A percentile compares a stretch with the other conserved stretches of the same genome.
These are phyloP conservation scores for Charanyca ferruginea DNA, from an alignment of 2,888 invertebrate species.

Conservation along the genomic window DNA sequence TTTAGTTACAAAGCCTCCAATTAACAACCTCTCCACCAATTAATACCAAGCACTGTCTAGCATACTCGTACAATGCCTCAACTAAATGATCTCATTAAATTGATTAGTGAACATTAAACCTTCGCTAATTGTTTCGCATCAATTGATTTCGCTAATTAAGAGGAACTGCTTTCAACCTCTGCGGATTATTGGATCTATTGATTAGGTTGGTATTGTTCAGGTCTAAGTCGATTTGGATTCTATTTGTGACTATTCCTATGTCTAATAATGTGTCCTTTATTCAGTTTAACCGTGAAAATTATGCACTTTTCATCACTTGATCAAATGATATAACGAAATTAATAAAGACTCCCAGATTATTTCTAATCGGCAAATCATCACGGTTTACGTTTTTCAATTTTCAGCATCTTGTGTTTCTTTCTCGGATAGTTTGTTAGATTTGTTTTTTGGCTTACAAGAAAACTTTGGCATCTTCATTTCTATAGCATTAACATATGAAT, in stretches of 20 bases:
- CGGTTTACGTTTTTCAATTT: neutral
- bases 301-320: no score
- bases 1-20: neutral
- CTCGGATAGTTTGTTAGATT: neutral
- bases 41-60: neutral
- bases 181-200: conserved; percentile 20
- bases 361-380: no score
- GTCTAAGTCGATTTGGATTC: neutral
- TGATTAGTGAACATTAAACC: conserved; percentile 31
- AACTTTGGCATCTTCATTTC: neutral
- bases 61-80: neutral
- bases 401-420: neutral
- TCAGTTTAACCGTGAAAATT: no score
- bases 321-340: no score
- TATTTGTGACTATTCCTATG: no score
- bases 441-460: neutral
- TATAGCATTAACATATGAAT: conserved; percentile 1
- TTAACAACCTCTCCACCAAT: neutral
- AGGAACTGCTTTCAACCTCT: conserved; percentile 21
- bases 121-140: conserved; percentile 29
- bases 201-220: conserved; percentile 16
- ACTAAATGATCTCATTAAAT: conserved; percentile 34
- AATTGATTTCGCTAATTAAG: conserved; percentile 42
- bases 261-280: no score
- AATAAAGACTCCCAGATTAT: no score